Evolutionary conservation across 2,113 vertebrate genomes (phyloP), one percentile per base, ranked within the genome.

Genomic region (Siphamia tubifer): DNA sequence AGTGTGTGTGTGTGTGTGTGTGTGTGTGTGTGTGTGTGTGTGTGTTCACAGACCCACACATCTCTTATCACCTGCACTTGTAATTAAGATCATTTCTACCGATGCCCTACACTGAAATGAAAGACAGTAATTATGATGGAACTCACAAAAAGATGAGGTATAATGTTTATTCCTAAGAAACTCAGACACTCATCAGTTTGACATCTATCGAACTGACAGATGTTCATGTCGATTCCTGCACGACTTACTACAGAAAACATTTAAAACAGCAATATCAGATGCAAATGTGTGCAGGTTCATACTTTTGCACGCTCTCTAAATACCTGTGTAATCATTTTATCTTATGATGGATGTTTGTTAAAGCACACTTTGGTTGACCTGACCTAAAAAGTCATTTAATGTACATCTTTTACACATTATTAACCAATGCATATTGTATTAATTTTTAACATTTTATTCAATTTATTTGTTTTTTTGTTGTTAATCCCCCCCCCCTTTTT

Each of bases 121-220:
- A 39, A 63, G 28, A 58, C 24, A 1, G 13, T 64, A 71, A 85
- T 82, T 79, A 71, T n/a, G 20, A 36, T 71, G 64, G 70, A 44
- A 79, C 69, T 81, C 57, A 20, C 16, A 42, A 13, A 64, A 48
- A 68, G 13, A 57, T n/a, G 38, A 20, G 36, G 49, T 42, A 40
- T 45, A 24, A 24, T 40, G 38, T 15, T 24, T 40, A 21, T 20
- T 21, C 20, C 25, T 31, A 16, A 21, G 20, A 15, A 5, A 15
- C 7, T 34, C 19, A 23, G 13, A 28, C 34, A 11, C 13, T 27
- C 30, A 38, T 8, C 10, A 4, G 15, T 68, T 32, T 74, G 68
- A 65, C 49, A 60, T 19, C 12, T n/a, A 15, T 15, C 6, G 38
- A 56, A 30, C 21, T 56, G 62, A 55, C 47, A 67, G 45, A 13